These are phyloP conservation scores for Globodera rostochiensis DNA, from an alignment of 1,140 invertebrate species.

Conservation along the genomic window DNA sequence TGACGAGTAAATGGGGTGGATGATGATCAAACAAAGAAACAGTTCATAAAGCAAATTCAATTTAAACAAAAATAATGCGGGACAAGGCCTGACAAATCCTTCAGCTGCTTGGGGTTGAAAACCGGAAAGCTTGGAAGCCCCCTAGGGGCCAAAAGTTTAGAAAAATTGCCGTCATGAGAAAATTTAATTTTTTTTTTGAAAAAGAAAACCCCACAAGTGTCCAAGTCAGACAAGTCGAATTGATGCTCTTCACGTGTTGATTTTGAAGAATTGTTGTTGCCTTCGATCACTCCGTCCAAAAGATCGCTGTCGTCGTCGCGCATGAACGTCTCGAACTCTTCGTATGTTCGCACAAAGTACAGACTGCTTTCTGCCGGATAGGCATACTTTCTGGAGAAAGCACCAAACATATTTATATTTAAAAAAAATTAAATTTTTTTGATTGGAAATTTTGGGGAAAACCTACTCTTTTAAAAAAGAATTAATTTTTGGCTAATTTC, in stretches of 20 bases:
- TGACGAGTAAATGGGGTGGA: background rate
- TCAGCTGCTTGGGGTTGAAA: too few relatives aligned
- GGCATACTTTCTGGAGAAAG: slow-evolving; percentile 20
- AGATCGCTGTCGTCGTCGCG: background rate
- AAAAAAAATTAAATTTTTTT: background rate
- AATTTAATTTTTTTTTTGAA: background rate
- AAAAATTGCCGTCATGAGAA: too few relatives aligned
- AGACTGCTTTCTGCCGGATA: slow-evolving; percentile 27
- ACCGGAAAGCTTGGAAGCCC: too few relatives aligned
- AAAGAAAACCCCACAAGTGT: slow-evolving; percentile 24
- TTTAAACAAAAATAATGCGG: too few relatives aligned
- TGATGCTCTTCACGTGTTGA: background rate
- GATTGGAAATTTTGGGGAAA: too few relatives aligned
- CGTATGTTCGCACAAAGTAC: slow-evolving; percentile 26
- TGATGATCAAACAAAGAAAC: background rate
- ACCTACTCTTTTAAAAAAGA: too few relatives aligned
- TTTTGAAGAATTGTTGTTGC: background rate
- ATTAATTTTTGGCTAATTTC: too few relatives aligned
- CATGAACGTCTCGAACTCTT: slow-evolving; percentile 16
- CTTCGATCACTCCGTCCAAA: background rate
- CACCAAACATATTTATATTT: background rate
- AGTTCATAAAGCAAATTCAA: background rate
- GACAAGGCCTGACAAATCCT: too few relatives aligned
- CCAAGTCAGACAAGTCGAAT: slow-evolving; percentile 24
- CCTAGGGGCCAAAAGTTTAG: too few relatives aligned